phyloP scores from a whole-genome alignment of 92 coral and sea anemone genomes.

The Pocillopora grandis region DNA sequence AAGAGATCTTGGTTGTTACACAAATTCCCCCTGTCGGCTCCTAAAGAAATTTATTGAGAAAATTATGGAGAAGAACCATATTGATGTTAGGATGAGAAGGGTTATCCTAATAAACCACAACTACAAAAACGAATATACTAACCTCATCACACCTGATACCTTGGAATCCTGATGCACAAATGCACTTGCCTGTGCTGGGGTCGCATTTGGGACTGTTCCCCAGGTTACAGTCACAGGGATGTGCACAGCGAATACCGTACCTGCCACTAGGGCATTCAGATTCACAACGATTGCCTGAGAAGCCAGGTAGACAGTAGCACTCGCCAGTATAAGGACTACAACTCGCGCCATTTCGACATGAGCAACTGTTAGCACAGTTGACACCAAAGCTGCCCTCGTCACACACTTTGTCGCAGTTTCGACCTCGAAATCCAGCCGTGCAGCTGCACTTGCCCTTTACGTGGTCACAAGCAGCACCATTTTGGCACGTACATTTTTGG shows the following conservation, averaged over 20 bases:
- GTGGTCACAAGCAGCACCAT: conserved; percentile 85
- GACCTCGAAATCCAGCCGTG: conserved; percentile 71
- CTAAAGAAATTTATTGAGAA: too few relatives aligned
- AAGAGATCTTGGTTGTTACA: too few relatives aligned
- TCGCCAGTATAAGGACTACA: conserved; percentile 74
- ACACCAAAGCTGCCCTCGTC: conserved; percentile 66
- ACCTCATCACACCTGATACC: conserved; percentile 91
- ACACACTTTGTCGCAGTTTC: conserved; percentile 60
- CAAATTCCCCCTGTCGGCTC: too few relatives aligned
- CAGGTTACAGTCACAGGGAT: conserved; percentile 80
- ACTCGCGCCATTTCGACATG: conserved; percentile 77
- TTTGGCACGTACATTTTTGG: conserved; percentile 71
- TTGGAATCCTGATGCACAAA: conserved; percentile 78
- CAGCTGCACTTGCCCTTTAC: conserved; percentile 79
- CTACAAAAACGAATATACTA: neutral
- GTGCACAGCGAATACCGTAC: conserved; percentile 75
- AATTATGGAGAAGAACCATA: too few relatives aligned
- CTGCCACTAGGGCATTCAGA: conserved; percentile 76
- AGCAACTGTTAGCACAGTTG: conserved; percentile 64
- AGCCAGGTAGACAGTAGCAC: conserved; percentile 84
- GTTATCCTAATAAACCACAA: neutral
- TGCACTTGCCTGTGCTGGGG: conserved; percentile 73
- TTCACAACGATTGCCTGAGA: conserved; percentile 72
- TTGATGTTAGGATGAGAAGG: neutral
- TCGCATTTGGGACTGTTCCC: conserved; percentile 80